Percentiles rank a stretch among this genome's conserved stretches.
Evolutionary conservation across 2,797 vertebrate species (phyloP).

Genomic region (Thaleichthys pacificus): DNA sequence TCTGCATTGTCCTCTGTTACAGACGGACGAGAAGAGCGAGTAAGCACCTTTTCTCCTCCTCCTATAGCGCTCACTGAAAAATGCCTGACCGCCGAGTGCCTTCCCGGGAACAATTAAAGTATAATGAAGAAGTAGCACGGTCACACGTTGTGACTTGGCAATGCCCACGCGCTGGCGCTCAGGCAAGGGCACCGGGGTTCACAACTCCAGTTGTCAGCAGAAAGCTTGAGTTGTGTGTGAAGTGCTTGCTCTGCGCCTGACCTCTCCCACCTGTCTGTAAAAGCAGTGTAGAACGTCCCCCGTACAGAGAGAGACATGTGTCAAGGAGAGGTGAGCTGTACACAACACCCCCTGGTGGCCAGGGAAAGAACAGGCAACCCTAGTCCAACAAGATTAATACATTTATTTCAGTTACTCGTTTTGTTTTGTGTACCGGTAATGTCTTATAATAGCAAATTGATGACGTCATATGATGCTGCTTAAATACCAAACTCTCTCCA

Average conservation of each 20-base stretch:
- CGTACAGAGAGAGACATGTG: constrained; percentile 8
- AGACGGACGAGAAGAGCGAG: constrained; percentile 55
- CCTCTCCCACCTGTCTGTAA: background rate
- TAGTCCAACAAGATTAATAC: background rate
- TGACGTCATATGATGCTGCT: too few relatives aligned
- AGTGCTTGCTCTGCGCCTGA: constrained; percentile 12
- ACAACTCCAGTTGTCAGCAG: constrained; percentile 62
- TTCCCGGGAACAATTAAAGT: constrained; percentile 55
- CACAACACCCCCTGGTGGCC: background rate
- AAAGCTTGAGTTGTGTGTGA: constrained; percentile 44
- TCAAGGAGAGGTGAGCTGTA: constrained; percentile 8
- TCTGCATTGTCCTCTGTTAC: constrained; percentile 60
- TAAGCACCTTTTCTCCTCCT: constrained; percentile 57
- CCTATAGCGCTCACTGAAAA: constrained; percentile 42
- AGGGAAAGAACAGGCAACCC: background rate
- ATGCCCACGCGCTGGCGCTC: constrained; percentile 47
- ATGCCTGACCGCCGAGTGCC: constrained; percentile 10
- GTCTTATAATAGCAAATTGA: too few relatives aligned
- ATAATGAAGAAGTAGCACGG: constrained; percentile 59
- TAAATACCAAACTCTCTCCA: too few relatives aligned
- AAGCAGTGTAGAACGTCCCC: background rate
- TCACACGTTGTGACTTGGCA: constrained; percentile 46
- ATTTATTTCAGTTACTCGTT: background rate
- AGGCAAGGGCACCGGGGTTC: constrained; percentile 53
- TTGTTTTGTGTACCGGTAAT: background rate